phyloP scores from a whole-genome alignment of 2,797 vertebrate species.

The Columba guinea region DNA sequence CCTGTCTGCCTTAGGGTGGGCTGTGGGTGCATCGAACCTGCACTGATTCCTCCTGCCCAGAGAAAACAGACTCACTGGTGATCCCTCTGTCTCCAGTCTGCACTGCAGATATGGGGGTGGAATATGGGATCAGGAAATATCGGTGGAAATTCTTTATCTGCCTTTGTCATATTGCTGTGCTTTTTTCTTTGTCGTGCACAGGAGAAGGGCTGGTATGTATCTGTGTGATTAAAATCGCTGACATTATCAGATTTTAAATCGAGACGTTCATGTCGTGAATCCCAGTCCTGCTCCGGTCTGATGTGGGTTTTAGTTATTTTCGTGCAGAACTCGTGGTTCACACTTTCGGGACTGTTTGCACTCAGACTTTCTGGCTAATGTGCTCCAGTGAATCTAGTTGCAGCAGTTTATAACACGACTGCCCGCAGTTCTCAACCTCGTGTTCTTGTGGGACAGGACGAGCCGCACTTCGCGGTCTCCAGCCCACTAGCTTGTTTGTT shows the following conservation, averaged over 20 bases:
- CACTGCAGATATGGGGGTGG: fast-evolving
- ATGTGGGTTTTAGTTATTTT: neutral
- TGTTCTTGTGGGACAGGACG: neutral
- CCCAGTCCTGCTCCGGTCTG: neutral
- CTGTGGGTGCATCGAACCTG: neutral
- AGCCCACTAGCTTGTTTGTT: neutral
- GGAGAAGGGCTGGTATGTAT: neutral
- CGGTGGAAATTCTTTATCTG: neutral
- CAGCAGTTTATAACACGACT: neutral
- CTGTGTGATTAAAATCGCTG: fast-evolving
- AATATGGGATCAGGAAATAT: neutral
- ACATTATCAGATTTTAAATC: fast-evolving
- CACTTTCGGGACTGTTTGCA: neutral
- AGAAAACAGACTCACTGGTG: fast-evolving
- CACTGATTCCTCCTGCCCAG: neutral
- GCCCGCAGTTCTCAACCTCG: neutral
- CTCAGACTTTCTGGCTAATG: neutral
- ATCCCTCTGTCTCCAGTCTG: neutral
- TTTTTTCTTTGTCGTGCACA: fast-evolving
- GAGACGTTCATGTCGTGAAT: fast-evolving
- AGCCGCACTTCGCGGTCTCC: neutral
- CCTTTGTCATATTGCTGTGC: fast-evolving
- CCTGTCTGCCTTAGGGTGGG: fast-evolving
- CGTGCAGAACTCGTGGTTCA: neutral
- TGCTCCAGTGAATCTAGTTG: neutral